Evolutionary conservation across 2,113 vertebrate genomes (phyloP), one percentile per base, ranked within the genome.

Genomic region (Notarius lentiginosus): DNA sequence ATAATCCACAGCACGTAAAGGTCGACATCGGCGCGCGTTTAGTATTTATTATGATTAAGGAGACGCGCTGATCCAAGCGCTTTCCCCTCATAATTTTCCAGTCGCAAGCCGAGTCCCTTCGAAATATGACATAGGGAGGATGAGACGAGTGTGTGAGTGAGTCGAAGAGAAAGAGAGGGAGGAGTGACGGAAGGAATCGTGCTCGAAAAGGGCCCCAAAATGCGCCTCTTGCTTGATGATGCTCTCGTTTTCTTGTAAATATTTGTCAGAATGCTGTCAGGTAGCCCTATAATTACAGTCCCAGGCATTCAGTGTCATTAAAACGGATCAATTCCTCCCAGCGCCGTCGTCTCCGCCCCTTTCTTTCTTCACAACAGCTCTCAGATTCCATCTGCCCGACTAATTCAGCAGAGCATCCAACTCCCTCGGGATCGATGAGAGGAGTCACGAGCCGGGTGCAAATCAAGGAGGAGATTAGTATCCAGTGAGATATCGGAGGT

Each of bases 381-480:
- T 75, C 24, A 34, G 68, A 60, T 87, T 70, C 60, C 80, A 68
- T 82, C 85, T 75, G 56, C 79, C 70, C 51, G 20, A 30, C 58
- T 76, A 87, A 87, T 84, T 65, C 82, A 73, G 82, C 53, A 75
- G 85, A 51, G 60, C 58, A 68, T 91, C 84, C 90, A 79, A 80
- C 87, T 61, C 87, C 75, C 89, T 63, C 22, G 55, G 73, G 77
- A 88, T 91, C 87, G 81, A 88, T 89, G 86, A 58, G 58, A 85
- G 30, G 60, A 79, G 85, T 51, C 84, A 82, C 70, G 79, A 79
- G 77, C 66, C 61, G 51, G 84, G 84, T 79, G 77, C 81, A 84
- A 88, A 89, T 91, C 90, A 91, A 85, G 88, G 84, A 63, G 49
- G n/a, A 88, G 90, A 89, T 91, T 89, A 88, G 82, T 76, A 84